Evolutionary conservation across 2,797 vertebrate species (phyloP).

Genomic region (Macrochelys suwanniensis): DNA sequence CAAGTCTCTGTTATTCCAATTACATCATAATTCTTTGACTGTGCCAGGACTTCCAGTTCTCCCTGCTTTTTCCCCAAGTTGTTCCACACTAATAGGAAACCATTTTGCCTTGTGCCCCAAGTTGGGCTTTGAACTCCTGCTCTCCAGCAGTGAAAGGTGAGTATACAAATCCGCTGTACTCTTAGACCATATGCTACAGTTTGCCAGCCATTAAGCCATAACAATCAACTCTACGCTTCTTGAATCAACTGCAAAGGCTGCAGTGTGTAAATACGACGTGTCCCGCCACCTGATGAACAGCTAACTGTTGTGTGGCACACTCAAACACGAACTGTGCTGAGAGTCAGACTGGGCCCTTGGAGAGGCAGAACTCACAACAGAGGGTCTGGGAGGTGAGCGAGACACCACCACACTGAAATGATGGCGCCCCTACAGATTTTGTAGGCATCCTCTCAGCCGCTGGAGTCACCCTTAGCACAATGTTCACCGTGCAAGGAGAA

Average conservation of each 20-base stretch:
- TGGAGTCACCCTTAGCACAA: not conserved
- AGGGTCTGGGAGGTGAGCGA: not conserved
- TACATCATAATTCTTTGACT: too few relatives aligned
- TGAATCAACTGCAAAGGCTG: not conserved
- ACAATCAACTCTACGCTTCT: not conserved
- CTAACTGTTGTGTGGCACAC: not conserved
- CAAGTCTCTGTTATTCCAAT: too few relatives aligned
- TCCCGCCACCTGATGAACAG: not conserved
- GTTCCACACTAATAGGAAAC: not conserved
- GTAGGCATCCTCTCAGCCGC: not conserved
- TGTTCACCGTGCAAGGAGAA: not conserved
- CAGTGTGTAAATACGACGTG: not conserved
- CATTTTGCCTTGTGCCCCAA: conserved; percentile 2
- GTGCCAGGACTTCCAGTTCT: too few relatives aligned
- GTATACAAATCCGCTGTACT: not conserved
- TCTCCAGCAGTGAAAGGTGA: not conserved
- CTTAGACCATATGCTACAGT: not conserved
- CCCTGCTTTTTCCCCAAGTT: too few relatives aligned
- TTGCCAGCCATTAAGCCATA: not conserved
- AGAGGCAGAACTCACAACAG: not conserved
- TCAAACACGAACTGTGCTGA: not conserved
- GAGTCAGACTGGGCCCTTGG: not conserved
- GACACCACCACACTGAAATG: not conserved
- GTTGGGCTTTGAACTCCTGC: not conserved
- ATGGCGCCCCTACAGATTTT: not conserved